Base-by-base conservation (phyloP, 2,797 vertebrate genomes). In the Nyctalus aviator region DNA sequence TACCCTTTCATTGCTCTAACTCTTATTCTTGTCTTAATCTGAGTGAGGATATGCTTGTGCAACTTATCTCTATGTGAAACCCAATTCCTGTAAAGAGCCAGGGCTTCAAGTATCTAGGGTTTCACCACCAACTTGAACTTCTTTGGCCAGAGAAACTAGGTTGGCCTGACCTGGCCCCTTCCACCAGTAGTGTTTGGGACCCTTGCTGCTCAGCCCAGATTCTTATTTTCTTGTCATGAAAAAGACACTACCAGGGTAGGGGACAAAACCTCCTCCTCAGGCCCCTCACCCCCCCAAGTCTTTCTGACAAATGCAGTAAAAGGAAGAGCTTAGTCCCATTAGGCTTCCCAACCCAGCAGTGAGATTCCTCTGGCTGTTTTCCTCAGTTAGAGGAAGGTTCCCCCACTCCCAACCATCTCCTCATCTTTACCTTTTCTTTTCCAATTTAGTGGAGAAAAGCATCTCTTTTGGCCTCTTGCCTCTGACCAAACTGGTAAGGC, bases 401-500 rank as follows among this genome's bases (percentile, higher is more conserved):
- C n/a, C 64, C 27, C 50, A 73, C 2, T 2, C 6, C 17, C 18
- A 44, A 25, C 0, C 8, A 18, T n/a, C 53, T 59, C 37, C 37
- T 81, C 46, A 59, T 27, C n/a, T 53, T 48, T 35, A 30, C 7
- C 35, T 68, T 73, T 76, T 76, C 11, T 68, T 12, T 71, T 59
- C 41, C 53, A 12, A 23, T 18, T 79, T n/a, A 7, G 41, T 73
- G 25, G n/a, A 48, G 57, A 88, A 64, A 44, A 78, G 46, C 27
- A 30, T 46, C 64, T 9, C 18, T 73, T 32, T 76, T 66, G 7
- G 14, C 53, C 41, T 77, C 53, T 23, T 84, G 11, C 62, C 68
- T 76, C 20, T 81, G 32, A 90, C 35, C 66, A 50, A 90, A 94
- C 75, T 35, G 84, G 41, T n/a, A 37, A 86, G 77, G 9, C 41